Evolutionary conservation across 2,797 vertebrate species (phyloP).

Genomic region (Xenentodon cancila): DNA sequence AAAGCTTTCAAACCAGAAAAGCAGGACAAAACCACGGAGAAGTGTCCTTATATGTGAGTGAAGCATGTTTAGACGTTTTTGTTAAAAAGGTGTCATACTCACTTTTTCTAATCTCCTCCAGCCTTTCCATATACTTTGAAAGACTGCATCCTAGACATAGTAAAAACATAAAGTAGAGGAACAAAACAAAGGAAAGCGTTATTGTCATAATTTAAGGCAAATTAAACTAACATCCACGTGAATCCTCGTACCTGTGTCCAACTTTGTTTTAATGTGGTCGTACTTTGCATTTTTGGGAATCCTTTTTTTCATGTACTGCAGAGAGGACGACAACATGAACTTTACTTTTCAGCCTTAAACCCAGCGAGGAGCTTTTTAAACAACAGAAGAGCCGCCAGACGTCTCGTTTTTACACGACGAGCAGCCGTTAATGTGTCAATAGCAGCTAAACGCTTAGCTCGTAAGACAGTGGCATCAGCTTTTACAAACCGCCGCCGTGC

Average conservation of each 20-base stretch:
- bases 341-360: background rate
- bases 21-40: no score
- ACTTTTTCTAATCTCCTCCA: conserved; percentile 94
- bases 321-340: background rate
- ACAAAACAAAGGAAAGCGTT: background rate
- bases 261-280: conserved; percentile 87
- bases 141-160: conserved; percentile 86
- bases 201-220: background rate
- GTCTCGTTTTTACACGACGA: no score
- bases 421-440: conserved; percentile 40
- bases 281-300: conserved; percentile 91
- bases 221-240: background rate
- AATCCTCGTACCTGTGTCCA: conserved; percentile 88
- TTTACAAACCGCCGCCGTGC: background rate
- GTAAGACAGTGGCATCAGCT: background rate
- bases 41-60: no score
- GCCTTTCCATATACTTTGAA: conserved; percentile 90
- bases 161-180: background rate
- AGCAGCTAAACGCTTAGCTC: conserved; percentile 42
- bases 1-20: no score
- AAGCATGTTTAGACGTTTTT: background rate
- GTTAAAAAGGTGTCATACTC: conserved; percentile 69
- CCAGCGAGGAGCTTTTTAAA: background rate
- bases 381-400: background rate
- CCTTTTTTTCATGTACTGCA: conserved; percentile 87